Evolutionary conservation across 2,797 vertebrate species (phyloP), one percentile per base, ranked within the genome.

Genomic region (Pangasius djambal): DNA sequence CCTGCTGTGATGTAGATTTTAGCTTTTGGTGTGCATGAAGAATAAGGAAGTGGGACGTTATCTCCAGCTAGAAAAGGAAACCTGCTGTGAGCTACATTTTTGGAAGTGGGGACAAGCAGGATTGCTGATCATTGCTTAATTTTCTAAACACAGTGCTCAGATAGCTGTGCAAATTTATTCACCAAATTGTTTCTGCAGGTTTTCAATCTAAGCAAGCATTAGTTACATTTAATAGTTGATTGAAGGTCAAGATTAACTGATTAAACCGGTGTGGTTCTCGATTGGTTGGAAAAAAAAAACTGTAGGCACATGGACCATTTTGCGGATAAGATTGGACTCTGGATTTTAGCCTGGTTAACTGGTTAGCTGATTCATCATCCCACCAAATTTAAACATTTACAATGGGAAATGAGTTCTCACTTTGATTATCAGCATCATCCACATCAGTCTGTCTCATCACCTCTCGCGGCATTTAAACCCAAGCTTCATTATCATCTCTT

Each of bases 21-120:
- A 79, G 34, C 59, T 67, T 37, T 52, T 9, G 31, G 20, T 37
- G 59, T 31, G 13, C 15, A 70, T 59, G n/a, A 72, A 69, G 83
- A 57, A 34, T 44, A 34, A 34, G 59, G 78, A 70, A 61, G 57
- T 72, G 84, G 52, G 31, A 65, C 1, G n/a, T 69, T 48, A 87
- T 86, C 85, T 86, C 69, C 31, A 72, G 86, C 77, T 82, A 31
- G 55, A 37, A 52, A 81, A 79, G 50, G 31, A 48, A 55, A 81
- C 77, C 86, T 87, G 75, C 61, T 55, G 34, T 44, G 22, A 69
- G 83, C 44, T 84, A 69, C 2, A 5, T 22, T 83, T 83, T 13
- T 48, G 82, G 37, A 65, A 65, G 63, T 31, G 44, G 44, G 44
- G 63, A 18, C 63, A 69, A 84, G 44, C 44, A 50, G 15, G 28